Base-by-base conservation (phyloP, 1,140 invertebrate genomes). In the Aphaenogaster floridana region DNA sequence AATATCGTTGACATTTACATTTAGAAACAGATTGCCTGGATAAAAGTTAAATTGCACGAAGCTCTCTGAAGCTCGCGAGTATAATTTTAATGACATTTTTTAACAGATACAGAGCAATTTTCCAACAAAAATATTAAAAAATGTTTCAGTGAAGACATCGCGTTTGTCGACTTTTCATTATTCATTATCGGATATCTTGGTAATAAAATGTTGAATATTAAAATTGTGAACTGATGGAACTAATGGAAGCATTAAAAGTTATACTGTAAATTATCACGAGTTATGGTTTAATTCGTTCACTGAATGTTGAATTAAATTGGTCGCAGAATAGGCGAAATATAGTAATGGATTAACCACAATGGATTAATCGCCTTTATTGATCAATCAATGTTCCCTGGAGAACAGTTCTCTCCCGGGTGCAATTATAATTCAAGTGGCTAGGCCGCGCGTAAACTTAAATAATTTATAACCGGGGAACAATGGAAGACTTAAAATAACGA, bases 201-300 rank as follows among this genome's bases (percentile, higher is more conserved):
- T 63, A 50, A 63, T 84, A 21, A 39, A 83, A 76, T 42, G 50
- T 59, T 13, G 15, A 48, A 61, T 61, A 74, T 84, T 74, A 61
- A 84, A 84, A 61, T 76, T 61, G n/a, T 59, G 3, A 28, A 54
- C 17, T 45, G 8, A 21, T 48, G 0, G 17, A 76, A 48, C n/a
- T 36, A 50, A 15, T 6, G 28, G 28, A 34, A 69, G 66, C 21
- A 34, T 50, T 39, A 36, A 63, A 76, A 84, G n/a, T 84, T 72
- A 9, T n/a, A 36, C n/a, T n/a, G 3, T 42, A 13, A 61, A 39
- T 72, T 28, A 72, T 11, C 13, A 42, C 11, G 34, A 76, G 9
- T 74, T 76, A 72, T 11, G 11, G 8, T 57, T 21, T 17, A 45
- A 13, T 48, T 83, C 15, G 39, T 83, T 45, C 45, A 11, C 17